Evolutionary conservation across 2,888 invertebrate genomes (phyloP).

Genomic region (Formica aserva): DNA sequence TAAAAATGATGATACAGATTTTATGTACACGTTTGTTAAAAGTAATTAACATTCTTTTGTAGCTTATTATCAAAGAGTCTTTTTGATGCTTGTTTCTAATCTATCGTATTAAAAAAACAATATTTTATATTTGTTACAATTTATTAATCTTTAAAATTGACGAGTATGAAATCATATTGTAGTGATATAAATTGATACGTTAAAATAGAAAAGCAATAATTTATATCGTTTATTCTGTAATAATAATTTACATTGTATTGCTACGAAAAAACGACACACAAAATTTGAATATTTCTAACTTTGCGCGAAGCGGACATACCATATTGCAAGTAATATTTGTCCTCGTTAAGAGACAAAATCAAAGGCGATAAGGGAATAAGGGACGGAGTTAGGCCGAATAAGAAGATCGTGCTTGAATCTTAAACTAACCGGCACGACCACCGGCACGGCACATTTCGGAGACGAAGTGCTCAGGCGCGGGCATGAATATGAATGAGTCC

Average conservation of each 20-base stretch:
- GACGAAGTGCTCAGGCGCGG: conserved; percentile 78
- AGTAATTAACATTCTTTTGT: not conserved
- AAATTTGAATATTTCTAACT: not conserved
- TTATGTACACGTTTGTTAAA: not conserved
- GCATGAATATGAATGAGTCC: conserved; percentile 82
- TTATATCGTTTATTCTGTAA: not conserved
- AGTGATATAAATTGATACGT: not conserved
- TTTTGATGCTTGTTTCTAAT: not conserved
- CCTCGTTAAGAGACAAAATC: conserved; percentile 51
- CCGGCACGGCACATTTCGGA: conserved; percentile 70
- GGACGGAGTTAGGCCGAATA: conserved; percentile 64
- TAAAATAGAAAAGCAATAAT: not conserved
- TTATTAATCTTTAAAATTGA: not conserved
- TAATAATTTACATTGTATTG: not conserved
- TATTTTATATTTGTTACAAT: not conserved
- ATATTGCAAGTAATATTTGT: conserved; percentile 50
- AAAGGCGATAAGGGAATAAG: conserved; percentile 61
- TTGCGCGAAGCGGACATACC: not conserved
- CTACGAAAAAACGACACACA: not conserved
- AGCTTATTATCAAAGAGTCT: not conserved
- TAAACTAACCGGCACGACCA: conserved; percentile 71
- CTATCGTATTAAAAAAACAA: not conserved
- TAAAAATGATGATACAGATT: not conserved
- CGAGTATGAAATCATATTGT: not conserved
- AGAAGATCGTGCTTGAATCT: conserved; percentile 69